A percentile compares a stretch with the other conserved stretches of the same genome.
Evolutionary conservation across 2,113 vertebrate species (phyloP).

Genomic region (Oxyruncus cristatus): DNA sequence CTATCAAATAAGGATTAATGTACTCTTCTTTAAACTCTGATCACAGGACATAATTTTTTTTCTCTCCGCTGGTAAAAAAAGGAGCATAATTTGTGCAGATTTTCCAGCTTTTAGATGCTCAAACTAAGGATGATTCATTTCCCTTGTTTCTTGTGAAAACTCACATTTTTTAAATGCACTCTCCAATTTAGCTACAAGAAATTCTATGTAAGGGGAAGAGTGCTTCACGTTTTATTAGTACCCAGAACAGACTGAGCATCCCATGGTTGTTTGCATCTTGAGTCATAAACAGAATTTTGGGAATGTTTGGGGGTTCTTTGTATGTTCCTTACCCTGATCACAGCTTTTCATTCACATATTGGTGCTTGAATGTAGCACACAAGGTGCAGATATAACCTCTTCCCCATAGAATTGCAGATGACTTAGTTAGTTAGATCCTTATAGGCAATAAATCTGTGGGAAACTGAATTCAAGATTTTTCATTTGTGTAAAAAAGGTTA

Average conservation of each 20-base stretch:
- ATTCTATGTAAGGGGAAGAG: background rate
- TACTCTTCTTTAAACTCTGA: background rate
- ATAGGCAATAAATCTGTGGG: background rate
- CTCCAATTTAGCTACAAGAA: background rate
- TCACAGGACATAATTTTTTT: background rate
- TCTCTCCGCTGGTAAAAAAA: background rate
- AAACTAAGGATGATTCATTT: background rate
- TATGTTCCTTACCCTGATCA: background rate
- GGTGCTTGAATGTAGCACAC: background rate
- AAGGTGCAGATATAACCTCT: background rate
- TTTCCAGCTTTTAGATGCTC: background rate
- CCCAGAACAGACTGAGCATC: background rate
- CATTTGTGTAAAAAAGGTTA: background rate
- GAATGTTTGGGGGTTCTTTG: background rate
- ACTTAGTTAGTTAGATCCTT: background rate
- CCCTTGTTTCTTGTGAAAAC: background rate
- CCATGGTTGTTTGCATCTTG: background rate
- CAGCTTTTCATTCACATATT: background rate
- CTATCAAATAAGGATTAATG: background rate
- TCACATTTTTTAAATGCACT: background rate
- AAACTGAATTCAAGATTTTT: background rate
- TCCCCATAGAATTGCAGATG: background rate
- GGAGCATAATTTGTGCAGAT: accelerated
- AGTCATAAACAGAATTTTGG: background rate
- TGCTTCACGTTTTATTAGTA: background rate